Conservation (phyloP, 1,140 invertebrate genomes). For the Lepidostoma basale region DNA sequence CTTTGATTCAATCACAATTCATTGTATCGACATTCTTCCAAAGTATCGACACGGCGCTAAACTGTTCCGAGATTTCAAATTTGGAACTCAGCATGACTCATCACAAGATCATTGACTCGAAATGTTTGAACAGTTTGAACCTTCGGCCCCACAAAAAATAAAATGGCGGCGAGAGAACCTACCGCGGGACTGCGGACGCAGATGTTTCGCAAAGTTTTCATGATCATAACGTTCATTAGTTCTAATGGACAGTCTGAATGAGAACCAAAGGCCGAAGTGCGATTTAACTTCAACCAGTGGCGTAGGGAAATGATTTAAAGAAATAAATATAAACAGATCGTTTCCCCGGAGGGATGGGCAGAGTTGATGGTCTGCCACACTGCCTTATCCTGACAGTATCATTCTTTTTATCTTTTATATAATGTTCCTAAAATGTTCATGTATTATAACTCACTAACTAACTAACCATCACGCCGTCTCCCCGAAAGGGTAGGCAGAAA, state of each 20-base stretch:
- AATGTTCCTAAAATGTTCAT: too few species aligned
- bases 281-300: background rate
- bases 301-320: too few species aligned
- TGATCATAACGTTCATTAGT: background rate
- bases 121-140: background rate
- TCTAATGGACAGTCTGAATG: slow-evolving; percentile 1
- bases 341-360: too few species aligned
- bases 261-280: background rate
- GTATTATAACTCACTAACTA: too few species aligned
- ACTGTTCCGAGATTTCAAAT: background rate
- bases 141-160: too few species aligned
- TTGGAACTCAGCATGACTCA: background rate
- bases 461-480: too few species aligned
- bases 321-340: too few species aligned
- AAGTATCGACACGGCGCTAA: background rate
- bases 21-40: background rate
- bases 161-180: slow-evolving; percentile 1
- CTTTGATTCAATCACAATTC: too few species aligned
- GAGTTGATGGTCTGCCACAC: too few species aligned
- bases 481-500: too few species aligned
- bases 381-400: too few species aligned
- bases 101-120: slow-evolving; percentile 14
- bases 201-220: slow-evolving; percentile 10
- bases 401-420: too few species aligned
- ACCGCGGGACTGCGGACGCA: background rate